Conservation (phyloP, 2,888 invertebrate species). For the Pollenia amentaria region DNA sequence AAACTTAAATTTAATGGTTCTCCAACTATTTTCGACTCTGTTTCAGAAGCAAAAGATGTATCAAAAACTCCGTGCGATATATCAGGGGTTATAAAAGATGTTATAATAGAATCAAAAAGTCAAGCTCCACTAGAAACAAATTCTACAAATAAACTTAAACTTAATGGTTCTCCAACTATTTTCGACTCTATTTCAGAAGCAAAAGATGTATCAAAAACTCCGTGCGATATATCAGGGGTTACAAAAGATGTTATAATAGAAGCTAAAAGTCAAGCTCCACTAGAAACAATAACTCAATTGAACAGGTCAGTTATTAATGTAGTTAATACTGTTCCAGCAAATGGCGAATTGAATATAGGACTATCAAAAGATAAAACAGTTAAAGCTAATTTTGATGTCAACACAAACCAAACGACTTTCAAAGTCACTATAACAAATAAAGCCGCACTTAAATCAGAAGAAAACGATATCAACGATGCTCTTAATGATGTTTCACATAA, state of each 20-base stretch:
- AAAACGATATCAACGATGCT: not conserved
- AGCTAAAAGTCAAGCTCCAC: not conserved
- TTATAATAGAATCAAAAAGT: not conserved
- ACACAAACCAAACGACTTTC: conserved; percentile 39
- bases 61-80: not conserved
- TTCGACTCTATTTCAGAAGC: not conserved
- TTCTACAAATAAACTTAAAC: not conserved
- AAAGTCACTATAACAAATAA: conserved; percentile 56
- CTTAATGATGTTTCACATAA: not conserved
- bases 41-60: not conserved
- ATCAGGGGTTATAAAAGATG: not conserved
- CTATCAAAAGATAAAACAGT: conserved; percentile 21
- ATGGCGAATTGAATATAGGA: not conserved
- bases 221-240: not conserved
- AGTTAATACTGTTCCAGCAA: not conserved
- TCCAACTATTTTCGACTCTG: not conserved
- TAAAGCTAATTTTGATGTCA: conserved; percentile 46
- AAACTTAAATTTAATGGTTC: not conserved
- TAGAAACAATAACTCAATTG: not conserved
- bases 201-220: not conserved
- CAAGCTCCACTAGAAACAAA: conserved; percentile 12
- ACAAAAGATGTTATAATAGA: not conserved
- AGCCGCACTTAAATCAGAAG: not conserved
- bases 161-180: not conserved
- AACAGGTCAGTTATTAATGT: not conserved